Base-by-base conservation (phyloP, 1,140 invertebrate genomes). In the Hirudo medicinalis region DNA sequence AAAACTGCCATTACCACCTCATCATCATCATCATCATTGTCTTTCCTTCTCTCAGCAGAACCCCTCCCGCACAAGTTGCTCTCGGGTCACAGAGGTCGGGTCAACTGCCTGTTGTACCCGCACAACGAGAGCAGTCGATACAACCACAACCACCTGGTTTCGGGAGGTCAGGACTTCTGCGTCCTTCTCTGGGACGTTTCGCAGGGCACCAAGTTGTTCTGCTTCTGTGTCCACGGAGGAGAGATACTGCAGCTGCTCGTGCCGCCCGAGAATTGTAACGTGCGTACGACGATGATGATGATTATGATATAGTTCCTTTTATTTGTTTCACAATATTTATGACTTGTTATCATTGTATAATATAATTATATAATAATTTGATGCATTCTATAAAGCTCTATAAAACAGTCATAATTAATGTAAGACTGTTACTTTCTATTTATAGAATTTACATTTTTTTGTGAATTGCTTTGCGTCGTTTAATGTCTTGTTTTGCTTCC, bases 121-220 rank as follows among this genome's bases (percentile, higher is more conserved):
- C 89, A 96, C 76, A 89, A 94, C 78, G 88, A 92, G 20, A 89
- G 94, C 78, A 83, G 87, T n/a, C 88, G 94, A 72, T 99, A 98
- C 79, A 94, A 99, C 78, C 88, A 91, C 0, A 74, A 78, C 43
- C 78, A 80, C 71, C 83, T 99, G 19, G 87, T 99, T 0, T 97
- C 94, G 0, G 96, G 96, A 25, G 94, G 94, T 2, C 90, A 94
- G 20, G 96, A 99, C 81, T 99, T 99, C 82, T 93, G 94, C 0
- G 92, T 99, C 6, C 94, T 92, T 77, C 83, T 99, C 0, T 99
- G 96, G 96, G 95, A 99, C 81, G 85, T 99, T 71, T 92, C 92
- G 77, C 89, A 88, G 60, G 94, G 94, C 15, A 87, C 87, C 2
- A 82, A 95, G 60, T 82, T 99, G 36, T 93, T 98, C 81, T 86